These are phyloP conservation scores for Heterochromis multidens DNA, from an alignment of 2,113 vertebrate genomes.

Conservation along the genomic window DNA sequence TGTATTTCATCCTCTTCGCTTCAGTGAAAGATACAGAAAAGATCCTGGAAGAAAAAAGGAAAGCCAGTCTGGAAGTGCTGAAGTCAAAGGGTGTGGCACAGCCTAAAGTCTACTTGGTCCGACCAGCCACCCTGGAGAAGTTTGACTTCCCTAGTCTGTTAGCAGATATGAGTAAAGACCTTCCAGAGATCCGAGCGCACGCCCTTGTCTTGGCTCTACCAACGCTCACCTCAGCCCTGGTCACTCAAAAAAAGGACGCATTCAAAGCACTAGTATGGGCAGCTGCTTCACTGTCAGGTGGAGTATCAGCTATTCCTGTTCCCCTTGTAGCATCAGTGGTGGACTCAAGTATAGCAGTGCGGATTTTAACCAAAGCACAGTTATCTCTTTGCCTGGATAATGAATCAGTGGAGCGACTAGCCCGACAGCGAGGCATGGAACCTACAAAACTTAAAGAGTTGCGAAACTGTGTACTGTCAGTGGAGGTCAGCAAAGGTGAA, in stretches of 20 bases:
- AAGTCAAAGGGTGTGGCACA: conserved; percentile 56
- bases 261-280: conserved; percentile 73
- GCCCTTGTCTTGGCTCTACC: conserved; percentile 71
- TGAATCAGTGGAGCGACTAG: conserved; percentile 62
- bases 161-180: conserved; percentile 59
- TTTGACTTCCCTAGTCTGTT: conserved; percentile 64
- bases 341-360: conserved; percentile 62
- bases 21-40: conserved; percentile 47
- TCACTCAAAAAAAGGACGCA: conserved; percentile 69
- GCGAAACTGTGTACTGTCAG: conserved; percentile 60
- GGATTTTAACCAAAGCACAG: conserved; percentile 68
- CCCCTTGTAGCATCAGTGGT: conserved; percentile 74
- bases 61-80: conserved; percentile 51
- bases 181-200: conserved; percentile 69
- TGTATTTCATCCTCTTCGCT: conserved; percentile 67
- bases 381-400: conserved; percentile 68
- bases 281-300: conserved; percentile 71
- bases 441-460: conserved; percentile 48
- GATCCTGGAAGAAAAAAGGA: conserved; percentile 49
- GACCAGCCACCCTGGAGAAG: conserved; percentile 56
- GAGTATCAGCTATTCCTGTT: conserved; percentile 68
- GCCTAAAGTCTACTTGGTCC: conserved; percentile 64
- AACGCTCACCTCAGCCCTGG: conserved; percentile 41
- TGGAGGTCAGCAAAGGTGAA: conserved; percentile 66
- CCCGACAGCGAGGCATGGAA: conserved; percentile 35